Evolutionary conservation across 2,888 invertebrate genomes (phyloP).

Genomic region (Meiosimyza decipiens): DNA sequence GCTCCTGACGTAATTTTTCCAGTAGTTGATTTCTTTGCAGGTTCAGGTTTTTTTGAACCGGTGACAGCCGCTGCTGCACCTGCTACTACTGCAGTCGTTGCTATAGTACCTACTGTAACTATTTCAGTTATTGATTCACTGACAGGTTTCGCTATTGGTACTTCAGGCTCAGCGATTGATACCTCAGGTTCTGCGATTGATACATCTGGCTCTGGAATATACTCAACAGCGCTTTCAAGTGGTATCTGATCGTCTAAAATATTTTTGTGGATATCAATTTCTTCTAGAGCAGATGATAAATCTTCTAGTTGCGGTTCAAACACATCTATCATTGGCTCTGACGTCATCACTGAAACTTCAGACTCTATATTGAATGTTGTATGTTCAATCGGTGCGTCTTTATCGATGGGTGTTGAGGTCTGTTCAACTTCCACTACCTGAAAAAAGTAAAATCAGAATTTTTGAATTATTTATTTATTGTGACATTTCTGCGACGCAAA

Average conservation of each 20-base stretch:
- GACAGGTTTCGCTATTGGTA: neutral
- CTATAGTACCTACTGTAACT: constrained; percentile 35
- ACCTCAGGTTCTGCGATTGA: neutral
- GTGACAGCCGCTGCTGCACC: constrained; percentile 18
- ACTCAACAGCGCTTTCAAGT: neutral
- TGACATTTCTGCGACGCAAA: too few relatives aligned
- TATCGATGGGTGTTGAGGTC: constrained; percentile 50
- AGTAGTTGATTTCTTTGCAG: constrained; percentile 21
- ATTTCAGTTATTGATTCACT: constrained; percentile 16
- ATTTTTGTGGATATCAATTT: neutral
- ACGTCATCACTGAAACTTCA: neutral
- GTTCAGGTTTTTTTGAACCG: constrained; percentile 37
- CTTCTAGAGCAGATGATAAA: neutral
- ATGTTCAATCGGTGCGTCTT: constrained; percentile 14
- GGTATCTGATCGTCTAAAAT: neutral
- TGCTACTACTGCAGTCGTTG: constrained; percentile 35
- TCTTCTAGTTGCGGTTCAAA: neutral
- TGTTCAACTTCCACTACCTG: constrained; percentile 56
- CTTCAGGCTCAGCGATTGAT: neutral
- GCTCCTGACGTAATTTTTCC: constrained; percentile 13
- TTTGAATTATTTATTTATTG: too few relatives aligned
- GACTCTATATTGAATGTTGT: neutral
- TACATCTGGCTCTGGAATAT: too few relatives aligned
- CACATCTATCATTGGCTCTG: constrained; percentile 4
- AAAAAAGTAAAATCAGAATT: constrained; percentile 11